Evolutionary conservation across 2,797 vertebrate species (phyloP), one percentile per base, ranked within the genome.

Genomic region (Paramormyrops hopkinsi): DNA sequence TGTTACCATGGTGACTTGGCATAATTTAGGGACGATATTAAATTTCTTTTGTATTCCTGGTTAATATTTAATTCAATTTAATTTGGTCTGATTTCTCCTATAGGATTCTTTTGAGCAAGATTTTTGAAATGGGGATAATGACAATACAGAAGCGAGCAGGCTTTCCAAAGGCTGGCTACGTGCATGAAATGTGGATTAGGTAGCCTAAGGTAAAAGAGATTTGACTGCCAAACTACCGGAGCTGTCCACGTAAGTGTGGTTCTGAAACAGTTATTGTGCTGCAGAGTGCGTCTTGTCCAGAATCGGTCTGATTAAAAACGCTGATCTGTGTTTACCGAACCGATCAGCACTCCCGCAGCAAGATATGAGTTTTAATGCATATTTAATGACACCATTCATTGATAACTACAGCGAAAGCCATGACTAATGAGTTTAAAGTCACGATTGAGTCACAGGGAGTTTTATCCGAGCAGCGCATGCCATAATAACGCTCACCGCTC

Each of bases 1-100:
- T 94, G 96, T 97, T 96, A 93, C 95, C 95, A 97, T 96, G 95
- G 96, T 93, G 95, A 97, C 94, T 90, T 93, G 92, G 93, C 94
- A 93, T 96, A 93, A 93, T 94, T 90, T 94, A 93, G 91, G 91
- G 93, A 93, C 94, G 93, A 41, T 87, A 54, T 33, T 4, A 6
- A 0, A 29, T 53, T 29, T 65, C 8, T 22, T 86, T 86, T 76
- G 48, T 65, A 14, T 33, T 62, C 29, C 17, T 79, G 46, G 2
- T 76, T 73, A 69, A 89, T 86, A 86, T 89, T 73, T 53, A 53
- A 54, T 76, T 73, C 1, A 59, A 25, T 89, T 48, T 69, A 41
- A 86, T 86, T 46, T 65, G 25, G 29, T 3, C 29, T 76, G 48
- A 33, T 44, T 76, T n/a, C 17, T 33, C 12, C 37, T 85, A 76